Evolutionary conservation across 2,888 invertebrate species (phyloP).

Genomic region (Thecophora atra): DNA sequence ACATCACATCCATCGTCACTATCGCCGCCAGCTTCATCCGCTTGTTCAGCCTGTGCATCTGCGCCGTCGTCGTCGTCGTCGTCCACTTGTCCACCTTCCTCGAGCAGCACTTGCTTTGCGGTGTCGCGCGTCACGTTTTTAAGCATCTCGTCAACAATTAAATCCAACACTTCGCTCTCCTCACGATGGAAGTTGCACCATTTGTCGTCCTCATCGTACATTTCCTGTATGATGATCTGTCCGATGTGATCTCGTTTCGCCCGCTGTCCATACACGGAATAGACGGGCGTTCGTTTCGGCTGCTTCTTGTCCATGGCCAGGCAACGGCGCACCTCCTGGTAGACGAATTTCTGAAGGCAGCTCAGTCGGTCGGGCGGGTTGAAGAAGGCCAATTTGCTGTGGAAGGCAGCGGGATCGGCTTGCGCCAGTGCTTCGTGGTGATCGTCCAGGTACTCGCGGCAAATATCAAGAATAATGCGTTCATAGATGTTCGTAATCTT

Average conservation of each 20-base stretch:
- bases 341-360: slow-evolving; percentile 67
- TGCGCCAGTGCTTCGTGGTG: slow-evolving; percentile 53
- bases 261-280: slow-evolving; percentile 68
- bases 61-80: slow-evolving; percentile 21
- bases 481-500: slow-evolving; percentile 68
- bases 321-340: slow-evolving; percentile 68
- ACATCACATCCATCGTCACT: not conserved
- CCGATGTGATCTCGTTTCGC: slow-evolving; percentile 77
- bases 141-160: slow-evolving; percentile 70
- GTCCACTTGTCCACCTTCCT: slow-evolving; percentile 41
- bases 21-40: not conserved
- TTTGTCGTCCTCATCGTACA: slow-evolving; percentile 75
- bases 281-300: slow-evolving; percentile 49
- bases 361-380: slow-evolving; percentile 67
- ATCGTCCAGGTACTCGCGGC: slow-evolving; percentile 70
- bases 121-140: slow-evolving; percentile 68
- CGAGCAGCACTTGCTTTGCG: slow-evolving; percentile 46
- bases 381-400: slow-evolving; percentile 61
- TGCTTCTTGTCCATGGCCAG: slow-evolving; percentile 70
- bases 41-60: slow-evolving; percentile 14
- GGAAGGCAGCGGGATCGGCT: slow-evolving; percentile 59
- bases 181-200: slow-evolving; percentile 81
- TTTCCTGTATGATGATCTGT: slow-evolving; percentile 75
- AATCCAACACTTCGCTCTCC: slow-evolving; percentile 74
- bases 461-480: slow-evolving; percentile 72